Base-by-base conservation (phyloP, 2,888 invertebrate genomes). In the Sinotaia quadrata region DNA sequence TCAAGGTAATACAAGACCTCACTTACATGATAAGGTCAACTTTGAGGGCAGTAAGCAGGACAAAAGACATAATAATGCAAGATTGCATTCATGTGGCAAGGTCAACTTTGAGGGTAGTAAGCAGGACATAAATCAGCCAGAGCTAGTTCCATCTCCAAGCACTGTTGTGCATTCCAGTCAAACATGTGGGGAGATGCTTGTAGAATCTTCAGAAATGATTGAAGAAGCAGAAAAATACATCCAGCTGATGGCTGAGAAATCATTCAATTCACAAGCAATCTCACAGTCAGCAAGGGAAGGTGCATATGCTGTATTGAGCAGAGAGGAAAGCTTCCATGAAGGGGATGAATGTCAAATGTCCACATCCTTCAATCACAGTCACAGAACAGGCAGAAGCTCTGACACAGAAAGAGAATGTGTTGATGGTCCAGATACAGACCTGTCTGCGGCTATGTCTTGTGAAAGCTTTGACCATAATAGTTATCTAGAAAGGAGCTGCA, bases 221-320 rank as follows among this genome's bases (percentile, higher is more conserved):
- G 61, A 61, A n/a, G 61, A 61, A 34, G 61, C 51, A 2, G 61
- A 61, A 36, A 61, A 61, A 44, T 61, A 24, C 15, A 61, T 61
- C 33, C 61, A 51, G 27, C 44, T 18, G 34, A 34, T 51, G 33
- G 61, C 61, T 33, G 51, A 31, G 2, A 24, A 51, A 36, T 51
- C 49, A 24, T 49, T 5, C 36, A 21, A 21, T 31, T 33, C 60
- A 29, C 21, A 21, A 4, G 34, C 34, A 4, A 2, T 10, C 31
- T 21, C 15, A 2, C 15, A n/a, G 31, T 15, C 29, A 10, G 56
- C 4, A 21, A 56, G 31, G 18, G 56, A 56, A 5, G 7, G n/a
- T 15, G 7, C 51, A 7, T 24, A 41, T 12, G 41, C 10, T 15
- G 41, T 12, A 10, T 12, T 10, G 10, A 18, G 18, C 41, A 41